These are phyloP conservation scores for Itoplectis maculator DNA, from an alignment of 2,888 invertebrate species.

Conservation along the genomic window DNA sequence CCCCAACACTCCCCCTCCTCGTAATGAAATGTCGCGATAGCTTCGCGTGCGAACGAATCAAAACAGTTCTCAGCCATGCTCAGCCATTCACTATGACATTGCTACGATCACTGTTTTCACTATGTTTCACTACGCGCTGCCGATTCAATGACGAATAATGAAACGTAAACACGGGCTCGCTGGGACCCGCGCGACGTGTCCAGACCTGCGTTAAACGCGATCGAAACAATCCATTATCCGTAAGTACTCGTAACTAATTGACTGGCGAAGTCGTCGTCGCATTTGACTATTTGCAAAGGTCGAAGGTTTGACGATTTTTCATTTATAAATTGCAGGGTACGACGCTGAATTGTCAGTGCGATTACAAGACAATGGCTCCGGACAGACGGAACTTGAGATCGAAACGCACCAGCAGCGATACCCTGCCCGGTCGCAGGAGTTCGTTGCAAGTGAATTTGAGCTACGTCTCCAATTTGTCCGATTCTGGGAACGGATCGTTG, in stretches of 20 bases:
- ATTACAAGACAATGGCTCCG: constrained; percentile 32
- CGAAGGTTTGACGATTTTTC: neutral
- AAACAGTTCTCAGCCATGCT: constrained; percentile 37
- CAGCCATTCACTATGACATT: constrained; percentile 18
- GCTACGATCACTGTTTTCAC: neutral
- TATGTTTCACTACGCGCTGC: neutral
- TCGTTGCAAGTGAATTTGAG: constrained; percentile 80
- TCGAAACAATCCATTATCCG: neutral
- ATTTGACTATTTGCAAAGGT: neutral
- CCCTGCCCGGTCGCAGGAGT: constrained; percentile 68
- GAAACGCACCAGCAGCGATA: constrained; percentile 18
- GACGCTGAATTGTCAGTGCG: neutral
- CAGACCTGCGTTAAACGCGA: neutral
- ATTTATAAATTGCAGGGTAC: neutral
- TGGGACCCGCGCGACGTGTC: neutral
- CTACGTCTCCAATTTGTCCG: constrained; percentile 71
- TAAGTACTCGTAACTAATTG: constrained; percentile 25
- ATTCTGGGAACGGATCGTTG: constrained; percentile 72
- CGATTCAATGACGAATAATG: constrained; percentile 13
- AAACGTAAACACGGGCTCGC: constrained; percentile 30
- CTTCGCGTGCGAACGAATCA: constrained; percentile 26
- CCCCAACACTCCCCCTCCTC: neutral
- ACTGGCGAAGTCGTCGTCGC: neutral
- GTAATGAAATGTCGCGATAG: neutral
- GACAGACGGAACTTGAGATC: constrained; percentile 2